Evolutionary conservation across 2,797 vertebrate genomes (phyloP), one percentile per base, ranked within the genome.

Genomic region (Lates japonicus): DNA sequence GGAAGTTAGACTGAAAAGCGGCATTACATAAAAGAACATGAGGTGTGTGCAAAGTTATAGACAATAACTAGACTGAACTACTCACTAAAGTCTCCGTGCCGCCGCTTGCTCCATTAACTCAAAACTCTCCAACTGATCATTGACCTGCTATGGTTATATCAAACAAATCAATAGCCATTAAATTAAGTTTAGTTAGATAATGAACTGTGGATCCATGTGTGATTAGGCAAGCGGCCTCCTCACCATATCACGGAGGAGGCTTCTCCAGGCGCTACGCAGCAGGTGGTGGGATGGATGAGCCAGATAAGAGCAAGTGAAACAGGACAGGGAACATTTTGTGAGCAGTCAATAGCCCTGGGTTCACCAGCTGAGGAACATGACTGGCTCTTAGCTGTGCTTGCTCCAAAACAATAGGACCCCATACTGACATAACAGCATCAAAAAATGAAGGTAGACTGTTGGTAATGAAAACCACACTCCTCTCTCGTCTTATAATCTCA

Each of bases 91-190:
- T 95, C 95, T 10, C 78, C 87, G 74, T 67, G 80, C 74, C 19
- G 25, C 87, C 88, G 90, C 70, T 91, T 88, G 70, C 81, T 92
- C 90, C 84, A 64, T 93, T 93, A 72, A 87, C 41, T 4, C 90
- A 93, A 91, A 67, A 98, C 95, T n/a, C 94, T 98, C 97, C 93
- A 98, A 90, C 90, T 96, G 96, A 82, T 97, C 96, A 29, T 94
- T 96, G 44, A 95, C 90, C 98, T 99, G 80, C 68, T n/a, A n/a
- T 70, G 42, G 64, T 4, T 44, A 84, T 17, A 72, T 41, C 52
- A 92, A 70, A 82, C 70, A 84, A 74, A 87, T 79, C 77, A n/a
- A 85, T 65, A 54, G 22, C 22, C 49, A 37, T 66, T 78, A 62
- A 54, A 80, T 37, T 63, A 84, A 70, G 55, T 42, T 17, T 4